A percentile compares a stretch with the other conserved stretches of the same genome.
Evolutionary conservation across 2,797 vertebrate species (phyloP).

Genomic region (Crenichthys baileyi): DNA sequence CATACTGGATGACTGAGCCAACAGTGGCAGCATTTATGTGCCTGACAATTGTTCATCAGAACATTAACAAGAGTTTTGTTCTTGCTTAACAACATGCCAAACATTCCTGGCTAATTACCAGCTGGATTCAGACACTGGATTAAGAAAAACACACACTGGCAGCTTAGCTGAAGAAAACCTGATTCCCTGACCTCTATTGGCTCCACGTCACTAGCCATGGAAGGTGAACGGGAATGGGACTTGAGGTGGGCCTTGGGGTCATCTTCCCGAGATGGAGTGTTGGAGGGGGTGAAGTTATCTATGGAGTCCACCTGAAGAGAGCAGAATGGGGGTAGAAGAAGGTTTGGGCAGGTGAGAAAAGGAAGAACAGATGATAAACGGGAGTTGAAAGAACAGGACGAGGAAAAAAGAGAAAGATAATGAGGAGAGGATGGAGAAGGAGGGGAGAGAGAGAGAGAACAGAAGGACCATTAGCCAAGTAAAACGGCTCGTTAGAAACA

Average conservation of each 20-base stretch:
- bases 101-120: constrained; percentile 9
- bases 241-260: constrained; percentile 87
- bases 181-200: constrained; percentile 85
- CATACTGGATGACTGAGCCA: background rate
- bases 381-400: background rate
- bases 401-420: background rate
- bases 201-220: constrained; percentile 90
- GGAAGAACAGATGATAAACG: background rate
- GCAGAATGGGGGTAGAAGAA: background rate
- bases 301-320: constrained; percentile 87
- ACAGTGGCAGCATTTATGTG: constrained; percentile 9
- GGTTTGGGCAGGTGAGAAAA: background rate
- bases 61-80: background rate
- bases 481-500: constrained; percentile 8
- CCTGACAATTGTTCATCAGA: constrained; percentile 11
- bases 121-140: too few relatives aligned
- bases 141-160: background rate
- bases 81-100: constrained; percentile 15
- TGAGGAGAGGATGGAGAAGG: background rate
- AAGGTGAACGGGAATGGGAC: constrained; percentile 89
- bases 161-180: background rate
- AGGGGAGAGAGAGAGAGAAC: background rate
- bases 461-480: background rate
- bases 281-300: constrained; percentile 91
- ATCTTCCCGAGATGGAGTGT: constrained; percentile 88